Conservation (phyloP, 2,888 invertebrate genomes). For the Drosophila testacea region DNA sequence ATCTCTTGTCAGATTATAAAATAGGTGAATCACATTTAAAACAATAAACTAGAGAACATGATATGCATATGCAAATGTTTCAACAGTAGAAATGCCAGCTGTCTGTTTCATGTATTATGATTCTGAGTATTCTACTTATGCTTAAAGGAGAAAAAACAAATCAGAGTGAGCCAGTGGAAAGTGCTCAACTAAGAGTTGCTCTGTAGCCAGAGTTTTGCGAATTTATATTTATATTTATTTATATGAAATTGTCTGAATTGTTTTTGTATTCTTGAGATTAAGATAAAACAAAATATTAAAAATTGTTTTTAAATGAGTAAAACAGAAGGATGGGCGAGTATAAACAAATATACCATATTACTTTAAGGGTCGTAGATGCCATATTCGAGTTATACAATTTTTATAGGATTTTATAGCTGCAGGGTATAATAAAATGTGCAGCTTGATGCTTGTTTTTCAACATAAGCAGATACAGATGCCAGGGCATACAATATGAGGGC, state of each 20-base stretch:
- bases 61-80: conserved; percentile 5
- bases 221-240: no score
- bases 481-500: conserved; percentile 10
- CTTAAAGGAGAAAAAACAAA: background rate
- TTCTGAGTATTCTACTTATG: background rate
- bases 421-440: conserved; percentile 37
- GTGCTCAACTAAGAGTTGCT: background rate
- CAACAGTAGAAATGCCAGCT: conserved; percentile 26
- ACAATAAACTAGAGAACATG: conserved; percentile 4
- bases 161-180: background rate
- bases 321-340: no score
- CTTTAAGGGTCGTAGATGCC: no score
- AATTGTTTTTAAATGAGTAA: no score
- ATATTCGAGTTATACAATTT: background rate
- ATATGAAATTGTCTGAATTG: no score
- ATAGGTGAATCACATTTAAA: background rate
- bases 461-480: conserved; percentile 32
- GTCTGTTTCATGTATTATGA: conserved; percentile 8
- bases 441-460: conserved; percentile 3
- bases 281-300: no score
- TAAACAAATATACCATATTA: no score
- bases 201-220: background rate
- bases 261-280: no score
- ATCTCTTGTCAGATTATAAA: background rate
- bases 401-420: conserved; percentile 4